Evolutionary conservation across 2,888 invertebrate genomes (phyloP).

Genomic region (Euplexia lucipara): DNA sequence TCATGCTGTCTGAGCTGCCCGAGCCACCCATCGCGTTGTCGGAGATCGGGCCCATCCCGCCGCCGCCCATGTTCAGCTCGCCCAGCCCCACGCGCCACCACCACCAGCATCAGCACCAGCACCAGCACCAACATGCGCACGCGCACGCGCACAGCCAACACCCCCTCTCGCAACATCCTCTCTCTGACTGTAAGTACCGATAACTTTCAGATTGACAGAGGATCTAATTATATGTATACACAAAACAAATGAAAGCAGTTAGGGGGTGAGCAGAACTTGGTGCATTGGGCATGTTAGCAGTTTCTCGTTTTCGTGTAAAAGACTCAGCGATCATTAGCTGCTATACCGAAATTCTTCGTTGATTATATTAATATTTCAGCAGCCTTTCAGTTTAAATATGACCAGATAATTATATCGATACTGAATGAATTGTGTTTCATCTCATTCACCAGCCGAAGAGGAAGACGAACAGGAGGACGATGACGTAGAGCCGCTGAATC

Average conservation of each 20-base stretch:
- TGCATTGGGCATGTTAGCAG: too few species aligned
- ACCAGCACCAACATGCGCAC: constrained; percentile 65
- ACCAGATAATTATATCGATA: background rate
- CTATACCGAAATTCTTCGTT: too few species aligned
- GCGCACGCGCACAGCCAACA: constrained; percentile 78
- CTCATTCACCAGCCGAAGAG: constrained; percentile 79
- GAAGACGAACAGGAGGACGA: constrained; percentile 89
- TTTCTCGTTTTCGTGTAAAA: too few species aligned
- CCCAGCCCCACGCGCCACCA: constrained; percentile 93
- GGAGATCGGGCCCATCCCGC: constrained; percentile 98
- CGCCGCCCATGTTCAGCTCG: constrained; percentile 98
- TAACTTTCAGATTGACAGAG: background rate
- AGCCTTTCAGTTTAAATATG: too few species aligned
- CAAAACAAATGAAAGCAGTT: too few species aligned
- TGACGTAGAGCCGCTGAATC: constrained; percentile 92
- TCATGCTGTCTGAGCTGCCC: constrained; percentile 96
- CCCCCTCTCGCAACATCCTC: constrained; percentile 77
- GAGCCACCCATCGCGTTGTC: constrained; percentile 98
- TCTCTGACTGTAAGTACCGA: constrained; percentile 83
- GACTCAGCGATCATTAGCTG: too few species aligned
- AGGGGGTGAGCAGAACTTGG: background rate
- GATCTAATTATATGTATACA: background rate
- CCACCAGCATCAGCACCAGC: constrained; percentile 76
- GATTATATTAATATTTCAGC: too few species aligned
- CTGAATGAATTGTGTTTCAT: background rate